phyloP scores from a whole-genome alignment of 92 coral and sea anemone species.

The Isaurus tuberculatus region DNA sequence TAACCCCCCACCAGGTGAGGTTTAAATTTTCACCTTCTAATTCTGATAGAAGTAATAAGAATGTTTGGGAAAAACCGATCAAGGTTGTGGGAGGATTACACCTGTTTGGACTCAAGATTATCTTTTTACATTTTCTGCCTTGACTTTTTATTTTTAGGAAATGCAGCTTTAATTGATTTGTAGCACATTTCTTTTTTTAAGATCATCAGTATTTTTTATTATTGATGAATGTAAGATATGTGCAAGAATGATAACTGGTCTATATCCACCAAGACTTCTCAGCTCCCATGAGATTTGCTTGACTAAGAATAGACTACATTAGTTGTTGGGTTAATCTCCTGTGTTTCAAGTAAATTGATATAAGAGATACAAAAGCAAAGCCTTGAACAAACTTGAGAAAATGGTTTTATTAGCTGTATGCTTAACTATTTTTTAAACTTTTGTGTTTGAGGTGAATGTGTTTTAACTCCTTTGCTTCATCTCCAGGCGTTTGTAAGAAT shows the following conservation, averaged over 20 bases:
- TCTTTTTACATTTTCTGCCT: not conserved
- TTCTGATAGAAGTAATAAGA: too few relatives aligned
- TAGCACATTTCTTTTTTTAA: not conserved
- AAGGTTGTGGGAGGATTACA: too few relatives aligned
- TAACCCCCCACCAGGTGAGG: slow-evolving; percentile 94
- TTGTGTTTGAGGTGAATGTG: not conserved
- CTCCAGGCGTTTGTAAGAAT: slow-evolving; percentile 88
- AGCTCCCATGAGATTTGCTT: slow-evolving; percentile 70
- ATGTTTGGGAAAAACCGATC: too few relatives aligned
- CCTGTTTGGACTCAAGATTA: too few relatives aligned
- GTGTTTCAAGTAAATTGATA: too few relatives aligned
- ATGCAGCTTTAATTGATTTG: not conserved
- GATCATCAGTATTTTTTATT: not conserved
- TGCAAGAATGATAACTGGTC: slow-evolving; percentile 75
- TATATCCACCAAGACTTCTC: slow-evolving; percentile 93
- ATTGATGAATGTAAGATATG: slow-evolving; percentile 32
- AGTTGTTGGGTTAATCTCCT: too few relatives aligned
- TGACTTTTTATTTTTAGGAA: not conserved
- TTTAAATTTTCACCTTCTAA: too few relatives aligned
- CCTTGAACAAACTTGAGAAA: too few relatives aligned
- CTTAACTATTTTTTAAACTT: not conserved
- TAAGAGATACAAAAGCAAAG: too few relatives aligned
- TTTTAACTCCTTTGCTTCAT: not conserved
- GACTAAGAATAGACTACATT: slow-evolving; percentile 69
- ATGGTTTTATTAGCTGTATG: too few relatives aligned